phyloP scores from a whole-genome alignment of 2,888 invertebrate genomes.

The Torymus texanus region DNA sequence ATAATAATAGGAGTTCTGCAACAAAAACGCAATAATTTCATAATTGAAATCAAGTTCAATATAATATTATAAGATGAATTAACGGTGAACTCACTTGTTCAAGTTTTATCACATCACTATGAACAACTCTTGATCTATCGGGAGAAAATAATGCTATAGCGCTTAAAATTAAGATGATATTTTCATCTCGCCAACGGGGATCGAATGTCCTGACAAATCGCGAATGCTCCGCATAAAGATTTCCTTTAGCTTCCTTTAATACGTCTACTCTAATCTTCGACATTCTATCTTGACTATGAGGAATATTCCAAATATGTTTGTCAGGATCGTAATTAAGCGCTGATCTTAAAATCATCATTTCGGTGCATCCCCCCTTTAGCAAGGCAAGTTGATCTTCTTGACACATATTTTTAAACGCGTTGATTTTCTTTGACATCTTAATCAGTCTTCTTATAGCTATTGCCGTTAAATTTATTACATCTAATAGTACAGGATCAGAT shows the following conservation, averaged over 20 bases:
- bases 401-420: slow-evolving; percentile 94
- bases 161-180: slow-evolving; percentile 92
- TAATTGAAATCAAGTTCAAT: no score
- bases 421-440: slow-evolving; percentile 90
- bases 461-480: slow-evolving; percentile 93
- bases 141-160: slow-evolving; percentile 95
- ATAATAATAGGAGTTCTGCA: slow-evolving; percentile 92
- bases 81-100: slow-evolving; percentile 82
- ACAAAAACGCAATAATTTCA: slow-evolving; percentile 48
- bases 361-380: slow-evolving; percentile 95
- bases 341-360: slow-evolving; percentile 96
- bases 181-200: slow-evolving; percentile 91
- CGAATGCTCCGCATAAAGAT: slow-evolving; percentile 91
- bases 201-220: slow-evolving; percentile 91
- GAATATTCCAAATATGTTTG: slow-evolving; percentile 93
- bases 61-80: background rate
- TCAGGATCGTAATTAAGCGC: slow-evolving; percentile 94
- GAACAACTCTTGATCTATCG: slow-evolving; percentile 86
- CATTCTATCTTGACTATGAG: slow-evolving; percentile 85
- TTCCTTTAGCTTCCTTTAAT: slow-evolving; percentile 91
- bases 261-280: slow-evolving; percentile 91
- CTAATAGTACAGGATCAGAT: slow-evolving; percentile 84
- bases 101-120: slow-evolving; percentile 88
- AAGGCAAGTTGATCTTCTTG: slow-evolving; percentile 94
- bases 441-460: slow-evolving; percentile 91